A percentile compares a stretch with the other conserved stretches of the same genome.
These are phyloP conservation scores for Bathynomus jamesi DNA, from an alignment of 1,140 invertebrate species.

Conservation along the genomic window DNA sequence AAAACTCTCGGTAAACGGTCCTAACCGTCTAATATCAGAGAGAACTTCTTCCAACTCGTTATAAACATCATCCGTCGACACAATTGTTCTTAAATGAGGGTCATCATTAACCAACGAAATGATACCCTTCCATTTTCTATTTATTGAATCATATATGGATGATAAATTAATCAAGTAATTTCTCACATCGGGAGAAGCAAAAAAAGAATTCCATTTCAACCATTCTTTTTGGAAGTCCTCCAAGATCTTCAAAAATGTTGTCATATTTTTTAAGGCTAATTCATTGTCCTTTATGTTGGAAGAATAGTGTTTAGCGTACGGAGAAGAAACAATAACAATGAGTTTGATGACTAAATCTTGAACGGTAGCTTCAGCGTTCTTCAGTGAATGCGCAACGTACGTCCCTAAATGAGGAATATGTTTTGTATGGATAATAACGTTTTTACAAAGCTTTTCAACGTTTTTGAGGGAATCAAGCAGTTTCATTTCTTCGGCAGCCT, in stretches of 20 bases:
- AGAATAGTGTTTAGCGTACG: not conserved
- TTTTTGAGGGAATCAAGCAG: not conserved
- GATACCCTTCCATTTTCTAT: not conserved
- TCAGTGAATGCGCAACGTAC: not conserved
- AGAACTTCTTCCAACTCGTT: no score
- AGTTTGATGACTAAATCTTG: not conserved
- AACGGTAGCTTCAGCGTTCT: not conserved
- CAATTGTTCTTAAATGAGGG: no score
- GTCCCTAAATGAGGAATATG: not conserved
- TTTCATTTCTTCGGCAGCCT: not conserved
- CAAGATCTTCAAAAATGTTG: not conserved
- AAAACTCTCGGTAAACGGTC: no score
- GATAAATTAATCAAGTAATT: not conserved
- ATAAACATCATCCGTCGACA: no score
- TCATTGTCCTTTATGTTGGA: not conserved
- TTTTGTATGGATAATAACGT: not conserved
- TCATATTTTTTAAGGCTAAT: not conserved
- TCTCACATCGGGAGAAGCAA: not conserved
- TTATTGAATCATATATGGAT: not conserved
- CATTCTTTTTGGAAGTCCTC: not conserved
- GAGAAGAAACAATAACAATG: not conserved
- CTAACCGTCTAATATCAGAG: no score
- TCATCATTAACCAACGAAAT: not conserved
- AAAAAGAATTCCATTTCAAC: not conserved
- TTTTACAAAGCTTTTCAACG: not conserved